Evolutionary conservation across 2,888 invertebrate species (phyloP).

Genomic region (Parasteatoda lunata): DNA sequence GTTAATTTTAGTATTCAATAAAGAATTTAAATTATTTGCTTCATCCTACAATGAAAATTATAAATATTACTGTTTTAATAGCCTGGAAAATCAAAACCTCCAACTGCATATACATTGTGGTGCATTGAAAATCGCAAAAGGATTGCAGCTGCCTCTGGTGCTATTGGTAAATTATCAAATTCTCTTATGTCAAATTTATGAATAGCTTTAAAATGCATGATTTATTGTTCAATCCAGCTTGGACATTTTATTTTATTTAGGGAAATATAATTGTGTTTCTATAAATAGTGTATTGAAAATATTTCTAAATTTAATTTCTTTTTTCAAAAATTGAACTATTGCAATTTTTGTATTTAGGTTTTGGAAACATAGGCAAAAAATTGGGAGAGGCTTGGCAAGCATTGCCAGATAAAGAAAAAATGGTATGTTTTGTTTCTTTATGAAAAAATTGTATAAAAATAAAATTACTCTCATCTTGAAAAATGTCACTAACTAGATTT

Average conservation of each 20-base stretch:
- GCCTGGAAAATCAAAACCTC: constrained; percentile 72
- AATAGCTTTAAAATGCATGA: too few species aligned
- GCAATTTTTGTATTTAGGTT: constrained; percentile 77
- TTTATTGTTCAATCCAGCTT: too few species aligned
- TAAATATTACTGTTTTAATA: not conserved
- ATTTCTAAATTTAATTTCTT: not conserved
- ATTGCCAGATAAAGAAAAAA: constrained; percentile 79
- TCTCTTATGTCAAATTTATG: not conserved
- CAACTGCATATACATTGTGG: constrained; percentile 94
- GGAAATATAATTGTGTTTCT: not conserved
- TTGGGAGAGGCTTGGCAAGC: constrained; percentile 92
- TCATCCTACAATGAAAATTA: too few species aligned
- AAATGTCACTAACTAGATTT: too few species aligned
- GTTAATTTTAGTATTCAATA: too few species aligned
- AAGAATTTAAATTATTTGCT: too few species aligned
- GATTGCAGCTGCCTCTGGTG: constrained; percentile 82
- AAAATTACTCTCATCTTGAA: too few species aligned
- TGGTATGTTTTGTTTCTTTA: constrained; percentile 74
- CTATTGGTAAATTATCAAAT: constrained; percentile 79
- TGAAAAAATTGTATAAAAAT: too few species aligned
- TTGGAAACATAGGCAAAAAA: constrained; percentile 86
- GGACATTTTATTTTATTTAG: not conserved
- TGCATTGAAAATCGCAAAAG: constrained; percentile 87
- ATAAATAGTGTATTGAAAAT: not conserved
- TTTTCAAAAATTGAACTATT: not conserved